A percentile compares a stretch with the other conserved stretches of the same genome.
Evolutionary conservation across 2,888 invertebrate genomes (phyloP).

Genomic region (Lasioglossum villosulum): DNA sequence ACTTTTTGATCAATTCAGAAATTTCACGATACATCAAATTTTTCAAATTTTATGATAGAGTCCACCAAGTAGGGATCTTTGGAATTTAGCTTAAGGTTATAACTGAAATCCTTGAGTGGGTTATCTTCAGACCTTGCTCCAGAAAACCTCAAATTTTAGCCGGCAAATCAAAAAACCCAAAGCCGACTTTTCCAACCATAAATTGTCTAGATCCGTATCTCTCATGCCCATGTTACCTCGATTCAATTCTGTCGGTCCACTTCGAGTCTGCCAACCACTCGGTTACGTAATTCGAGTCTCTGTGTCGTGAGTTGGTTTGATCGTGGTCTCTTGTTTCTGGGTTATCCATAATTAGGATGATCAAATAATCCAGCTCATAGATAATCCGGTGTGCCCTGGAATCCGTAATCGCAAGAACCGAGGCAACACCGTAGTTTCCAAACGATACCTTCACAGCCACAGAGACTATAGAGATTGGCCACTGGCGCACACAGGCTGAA

Average conservation of each 20-base stretch:
- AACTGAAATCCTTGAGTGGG: not conserved
- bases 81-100: not conserved
- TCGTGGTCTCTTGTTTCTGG: conserved; percentile 9
- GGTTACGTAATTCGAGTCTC: not conserved
- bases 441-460: not conserved
- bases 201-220: not conserved
- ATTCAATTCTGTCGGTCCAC: not conserved
- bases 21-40: too few relatives aligned
- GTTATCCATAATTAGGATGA: conserved; percentile 14
- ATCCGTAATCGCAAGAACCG: not conserved
- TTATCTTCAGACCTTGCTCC: not conserved
- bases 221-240: not conserved
- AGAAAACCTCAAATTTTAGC: not conserved
- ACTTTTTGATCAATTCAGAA: too few relatives aligned
- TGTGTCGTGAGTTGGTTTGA: not conserved
- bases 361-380: conserved; percentile 9
- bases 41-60: not conserved
- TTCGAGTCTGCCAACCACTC: not conserved
- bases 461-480: not conserved
- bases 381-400: not conserved
- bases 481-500: not conserved
- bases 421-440: not conserved
- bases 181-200: not conserved
- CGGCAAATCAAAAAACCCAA: not conserved
- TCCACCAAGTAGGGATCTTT: not conserved